Evolutionary conservation across 2,888 invertebrate genomes (phyloP).

Genomic region (Parelbella ahira): DNA sequence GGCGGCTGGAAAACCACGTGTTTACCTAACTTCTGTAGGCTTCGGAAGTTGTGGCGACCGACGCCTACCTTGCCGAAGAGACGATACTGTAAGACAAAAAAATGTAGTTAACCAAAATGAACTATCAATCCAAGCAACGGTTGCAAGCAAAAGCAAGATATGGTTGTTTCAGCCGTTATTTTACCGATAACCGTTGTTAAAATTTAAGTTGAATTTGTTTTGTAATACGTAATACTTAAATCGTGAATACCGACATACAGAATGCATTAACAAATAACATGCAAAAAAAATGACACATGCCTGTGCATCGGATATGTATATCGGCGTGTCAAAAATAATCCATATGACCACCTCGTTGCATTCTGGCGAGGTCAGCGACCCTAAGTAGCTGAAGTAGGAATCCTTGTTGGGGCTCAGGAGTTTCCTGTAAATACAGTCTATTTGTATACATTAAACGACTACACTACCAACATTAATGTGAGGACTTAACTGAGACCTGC

Average conservation of each 20-base stretch:
- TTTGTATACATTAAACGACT: too few species aligned
- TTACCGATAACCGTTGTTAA: too few species aligned
- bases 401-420: conserved; percentile 79
- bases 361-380: conserved; percentile 87
- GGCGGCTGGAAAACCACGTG: conserved; percentile 52
- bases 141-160: too few species aligned
- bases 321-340: conserved; percentile 78
- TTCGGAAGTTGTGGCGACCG: conserved; percentile 64
- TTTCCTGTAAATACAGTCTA: conserved; percentile 55
- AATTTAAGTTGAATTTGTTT: too few species aligned
- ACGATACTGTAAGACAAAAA: conserved; percentile 61
- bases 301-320: conserved; percentile 56
- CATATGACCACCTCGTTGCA: conserved; percentile 88
- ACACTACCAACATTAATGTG: too few species aligned
- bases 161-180: too few species aligned
- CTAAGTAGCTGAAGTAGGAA: conserved; percentile 83
- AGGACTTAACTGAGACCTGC: too few species aligned
- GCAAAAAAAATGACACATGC: conserved; percentile 37
- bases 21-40: conserved; percentile 49
- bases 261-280: neutral
- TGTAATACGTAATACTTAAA: too few species aligned
- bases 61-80: conserved; percentile 49
- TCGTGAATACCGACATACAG: too few species aligned
- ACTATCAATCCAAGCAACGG: too few species aligned
- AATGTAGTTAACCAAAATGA: too few species aligned